Conservation (phyloP, 2,797 vertebrate genomes). For the Diceros bicornis region DNA sequence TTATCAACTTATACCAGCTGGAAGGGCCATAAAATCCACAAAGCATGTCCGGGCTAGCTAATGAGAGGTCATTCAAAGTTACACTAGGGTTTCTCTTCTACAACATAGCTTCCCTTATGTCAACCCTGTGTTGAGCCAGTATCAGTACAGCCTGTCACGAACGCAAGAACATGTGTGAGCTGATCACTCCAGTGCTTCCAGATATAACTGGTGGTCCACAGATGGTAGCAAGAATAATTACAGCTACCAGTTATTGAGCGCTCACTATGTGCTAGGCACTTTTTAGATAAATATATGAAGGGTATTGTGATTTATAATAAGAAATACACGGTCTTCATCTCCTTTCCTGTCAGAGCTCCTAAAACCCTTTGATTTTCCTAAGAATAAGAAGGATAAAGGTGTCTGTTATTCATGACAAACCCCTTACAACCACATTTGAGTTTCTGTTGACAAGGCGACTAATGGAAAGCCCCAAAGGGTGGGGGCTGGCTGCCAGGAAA, state of each 20-base stretch:
- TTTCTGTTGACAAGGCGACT: not conserved
- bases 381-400: not conserved
- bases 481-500: not conserved
- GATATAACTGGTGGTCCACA: not conserved
- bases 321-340: not conserved
- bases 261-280: not conserved
- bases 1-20: too few relatives aligned
- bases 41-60: too few relatives aligned
- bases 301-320: not conserved
- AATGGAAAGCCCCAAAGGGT: not conserved
- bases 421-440: not conserved
- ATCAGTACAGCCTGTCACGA: not conserved
- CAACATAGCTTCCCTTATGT: too few relatives aligned
- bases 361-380: not conserved
- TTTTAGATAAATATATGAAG: not conserved
- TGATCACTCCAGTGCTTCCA: not conserved
- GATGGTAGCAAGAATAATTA: constrained; percentile 58
- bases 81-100: too few relatives aligned
- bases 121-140: too few relatives aligned
- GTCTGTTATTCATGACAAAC: not conserved
- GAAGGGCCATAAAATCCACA: too few relatives aligned
- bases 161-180: constrained; percentile 3
- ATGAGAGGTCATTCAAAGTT: too few relatives aligned
- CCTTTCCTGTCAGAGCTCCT: not conserved
- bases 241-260: not conserved